Base-by-base conservation (phyloP, 2,888 invertebrate species). In the Priocnemis perturbator region DNA sequence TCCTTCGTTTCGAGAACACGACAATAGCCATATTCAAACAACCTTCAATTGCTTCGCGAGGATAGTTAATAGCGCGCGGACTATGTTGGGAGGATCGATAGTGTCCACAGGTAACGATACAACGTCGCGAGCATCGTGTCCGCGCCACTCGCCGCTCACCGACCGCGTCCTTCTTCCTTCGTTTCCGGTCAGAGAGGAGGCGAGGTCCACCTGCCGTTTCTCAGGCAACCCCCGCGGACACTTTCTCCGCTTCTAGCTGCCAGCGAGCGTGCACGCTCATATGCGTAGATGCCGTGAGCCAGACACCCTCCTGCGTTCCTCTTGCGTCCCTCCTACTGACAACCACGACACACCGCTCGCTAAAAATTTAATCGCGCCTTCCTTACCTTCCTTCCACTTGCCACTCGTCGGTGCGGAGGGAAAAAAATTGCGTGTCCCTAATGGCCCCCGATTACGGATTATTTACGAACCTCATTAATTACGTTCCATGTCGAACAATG, bases 161-260 rank as follows among this genome's bases (percentile, higher is more conserved):
- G 52, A 45, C 55, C 52, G 23, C 59, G 53, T 56, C 52, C 48
- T 45, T 58, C 68, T 37, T 37, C 59, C 44, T 17, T 48, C 61
- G 62, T 65, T 70, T 69, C 59, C 59, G 60, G 57, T 57, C 20
- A 15, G 21, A 47, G 19, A 15, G 47, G 14, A 14, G 53, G 17
- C 48, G 58, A 63, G 60, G 60, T 71, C 70, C 71, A 73, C 71
- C 73, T 74, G 74, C 59, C 67, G 69, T 64, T 74, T 74, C 74
- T 67, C 75, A 71, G 65, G 55, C 73, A 70, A 70, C 70, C 75
- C 75, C 71, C 47, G 63, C 71, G 60, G 59, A 74, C 69, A 59
- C 69, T 72, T 63, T 63, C 60, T 66, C 48, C 23, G 52, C 44
- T 44, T 5, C 52, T 47, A 45, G 57, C 48, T 15, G 7, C 17